These are phyloP conservation scores for Schizaphis graminum DNA, from an alignment of 2,888 invertebrate species.

Conservation along the genomic window DNA sequence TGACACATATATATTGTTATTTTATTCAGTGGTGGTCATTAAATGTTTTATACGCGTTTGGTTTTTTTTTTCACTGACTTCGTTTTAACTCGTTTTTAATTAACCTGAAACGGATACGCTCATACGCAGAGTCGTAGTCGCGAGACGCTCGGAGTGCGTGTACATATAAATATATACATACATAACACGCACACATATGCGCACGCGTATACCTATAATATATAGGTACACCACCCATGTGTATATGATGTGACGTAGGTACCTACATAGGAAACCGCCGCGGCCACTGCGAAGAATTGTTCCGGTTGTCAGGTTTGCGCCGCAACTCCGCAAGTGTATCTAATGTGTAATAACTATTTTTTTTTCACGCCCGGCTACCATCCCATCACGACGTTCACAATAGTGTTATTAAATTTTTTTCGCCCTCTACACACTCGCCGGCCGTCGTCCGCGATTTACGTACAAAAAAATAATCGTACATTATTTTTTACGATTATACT, in stretches of 20 bases:
- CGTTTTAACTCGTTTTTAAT: constrained; percentile 56
- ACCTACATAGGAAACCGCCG: not conserved
- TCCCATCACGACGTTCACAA: not conserved
- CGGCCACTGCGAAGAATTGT: constrained; percentile 46
- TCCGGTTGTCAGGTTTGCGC: constrained; percentile 57
- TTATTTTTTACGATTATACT: not conserved
- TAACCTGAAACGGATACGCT: constrained; percentile 61
- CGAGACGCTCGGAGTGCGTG: not conserved
- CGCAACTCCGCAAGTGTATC: not conserved
- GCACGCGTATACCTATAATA: not conserved
- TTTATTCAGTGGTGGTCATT: constrained; percentile 62
- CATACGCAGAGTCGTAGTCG: not conserved
- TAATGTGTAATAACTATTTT: not conserved
- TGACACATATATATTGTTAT: constrained; percentile 57
- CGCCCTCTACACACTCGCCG: not conserved
- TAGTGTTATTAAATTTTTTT: constrained; percentile 32
- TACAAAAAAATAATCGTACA: not conserved
- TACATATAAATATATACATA: not conserved
- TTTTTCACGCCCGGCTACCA: constrained; percentile 59
- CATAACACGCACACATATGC: not conserved
- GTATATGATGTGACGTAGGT: not conserved
- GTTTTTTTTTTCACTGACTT: constrained; percentile 25
- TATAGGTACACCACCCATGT: not conserved
- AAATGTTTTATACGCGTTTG: constrained; percentile 51
- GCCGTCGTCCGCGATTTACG: not conserved